A percentile compares a stretch with the other conserved stretches of the same genome.
These are phyloP conservation scores for Phymanthus crucifer DNA, from an alignment of 92 coral and sea anemone genomes.

Conservation along the genomic window DNA sequence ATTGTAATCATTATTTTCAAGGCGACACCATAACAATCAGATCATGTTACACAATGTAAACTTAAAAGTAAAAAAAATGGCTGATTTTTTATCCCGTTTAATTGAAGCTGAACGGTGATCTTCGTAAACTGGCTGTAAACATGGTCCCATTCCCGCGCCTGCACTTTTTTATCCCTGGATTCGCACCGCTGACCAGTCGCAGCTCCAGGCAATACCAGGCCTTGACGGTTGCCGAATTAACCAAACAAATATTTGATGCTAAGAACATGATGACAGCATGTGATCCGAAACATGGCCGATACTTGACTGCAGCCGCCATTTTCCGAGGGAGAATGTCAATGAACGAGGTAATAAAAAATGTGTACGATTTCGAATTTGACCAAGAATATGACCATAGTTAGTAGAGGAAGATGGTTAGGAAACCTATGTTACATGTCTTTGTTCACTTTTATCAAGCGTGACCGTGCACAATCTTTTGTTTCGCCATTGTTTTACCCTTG, in stretches of 20 bases:
- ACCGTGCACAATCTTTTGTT: no score
- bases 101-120: constrained; percentile 40
- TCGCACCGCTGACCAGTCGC: constrained; percentile 59
- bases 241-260: constrained; percentile 53
- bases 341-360: constrained; percentile 17
- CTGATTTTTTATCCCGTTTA: neutral
- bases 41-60: no score
- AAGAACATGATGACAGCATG: constrained; percentile 61
- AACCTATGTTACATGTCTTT: no score
- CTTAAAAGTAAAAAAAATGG: no score
- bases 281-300: constrained; percentile 53
- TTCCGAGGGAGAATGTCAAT: constrained; percentile 49
- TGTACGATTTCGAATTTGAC: neutral
- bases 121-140: constrained; percentile 55
- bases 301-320: constrained; percentile 50
- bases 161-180: constrained; percentile 57
- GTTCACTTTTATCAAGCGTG: no score
- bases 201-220: constrained; percentile 42
- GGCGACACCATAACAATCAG: no score
- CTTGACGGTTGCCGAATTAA: constrained; percentile 42
- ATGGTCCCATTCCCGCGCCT: constrained; percentile 61
- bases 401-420: no score
- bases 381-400: no score
- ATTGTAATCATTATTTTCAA: neutral
- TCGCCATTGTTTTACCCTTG: no score